Evolutionary conservation across 1,140 invertebrate genomes (phyloP), one percentile per base, ranked within the genome.

Genomic region (Meloidogyne chitwoodi): DNA sequence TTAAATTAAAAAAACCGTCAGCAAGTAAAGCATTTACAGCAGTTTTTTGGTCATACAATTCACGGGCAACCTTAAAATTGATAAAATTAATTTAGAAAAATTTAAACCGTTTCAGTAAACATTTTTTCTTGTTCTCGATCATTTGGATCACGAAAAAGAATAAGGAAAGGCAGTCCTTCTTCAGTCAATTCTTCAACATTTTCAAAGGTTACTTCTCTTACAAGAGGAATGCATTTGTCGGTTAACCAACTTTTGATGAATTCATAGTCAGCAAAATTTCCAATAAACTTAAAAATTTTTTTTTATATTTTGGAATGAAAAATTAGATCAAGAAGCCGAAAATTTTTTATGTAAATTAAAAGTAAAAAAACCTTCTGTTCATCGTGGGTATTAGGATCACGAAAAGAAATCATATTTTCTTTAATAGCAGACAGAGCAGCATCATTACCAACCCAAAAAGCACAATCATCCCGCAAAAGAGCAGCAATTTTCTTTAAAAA

Each of bases 111-210:
- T 31, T 86, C 85, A 27, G 75, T 80, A 62, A 85, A 86, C 26
- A 86, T 64, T 65, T 86, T 86, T 38, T 86, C 86, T 4, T 62
- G 62, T 29, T 85, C 78, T 70, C 84, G 86, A 72, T 87, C 81
- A 27, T 67, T 70, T 22, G 85, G 85, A 75, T 86, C 85, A 34
- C 99, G 93, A 88, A 99, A 99, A 6, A 99, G 88, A 80, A 99
- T 98, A 3, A 99, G 90, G 89, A 99, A 99, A 12, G 97, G 97
- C 80, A 99, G 88, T 44, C 96, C 96, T 90, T 99, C 96, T 89
- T 99, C 97, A 0, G 96, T 99, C 12, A 99, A 88, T 89, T 90
- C 90, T 84, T 99, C 96, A 26, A 96, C 96, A 91, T 98, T 99
- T 89, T 98, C 95, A 89, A 99, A 99, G 3, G 95, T 98, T 56